Evolutionary conservation across 2,113 vertebrate genomes (phyloP).

Genomic region (Motacilla alba): DNA sequence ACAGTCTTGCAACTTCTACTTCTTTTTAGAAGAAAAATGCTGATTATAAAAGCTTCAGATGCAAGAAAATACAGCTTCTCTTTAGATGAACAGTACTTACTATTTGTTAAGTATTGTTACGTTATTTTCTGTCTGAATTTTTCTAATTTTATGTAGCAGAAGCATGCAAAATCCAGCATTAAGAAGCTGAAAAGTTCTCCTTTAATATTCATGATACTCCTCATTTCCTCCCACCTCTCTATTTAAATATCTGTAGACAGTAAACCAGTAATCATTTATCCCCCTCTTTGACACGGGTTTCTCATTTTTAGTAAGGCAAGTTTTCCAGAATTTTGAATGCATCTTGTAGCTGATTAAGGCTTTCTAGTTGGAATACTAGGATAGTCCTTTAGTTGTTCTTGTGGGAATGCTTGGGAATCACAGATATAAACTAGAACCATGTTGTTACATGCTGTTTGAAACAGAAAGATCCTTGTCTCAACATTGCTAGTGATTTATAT

Average conservation of each 20-base stretch:
- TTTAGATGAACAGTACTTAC: neutral
- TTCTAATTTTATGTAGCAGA: neutral
- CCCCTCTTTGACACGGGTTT: neutral
- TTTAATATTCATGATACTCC: neutral
- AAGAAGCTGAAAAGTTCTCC: neutral
- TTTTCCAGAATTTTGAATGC: neutral
- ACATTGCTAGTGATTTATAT: neutral
- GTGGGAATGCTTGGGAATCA: neutral
- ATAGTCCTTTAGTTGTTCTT: neutral
- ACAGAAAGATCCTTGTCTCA: neutral
- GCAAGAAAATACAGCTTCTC: neutral
- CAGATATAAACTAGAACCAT: neutral
- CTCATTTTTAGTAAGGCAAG: neutral
- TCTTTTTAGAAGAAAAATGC: neutral
- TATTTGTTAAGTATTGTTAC: neutral
- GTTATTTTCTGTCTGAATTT: neutral
- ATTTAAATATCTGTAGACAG: neutral
- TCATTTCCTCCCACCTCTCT: neutral
- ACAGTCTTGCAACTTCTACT: neutral
- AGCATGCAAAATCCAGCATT: neutral
- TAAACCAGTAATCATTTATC: neutral
- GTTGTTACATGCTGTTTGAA: neutral
- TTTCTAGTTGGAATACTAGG: neutral
- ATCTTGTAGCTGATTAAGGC: neutral
- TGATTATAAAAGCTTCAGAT: neutral